phyloP scores from a whole-genome alignment of 2,888 invertebrate genomes.

The Drosophila ustulata region DNA sequence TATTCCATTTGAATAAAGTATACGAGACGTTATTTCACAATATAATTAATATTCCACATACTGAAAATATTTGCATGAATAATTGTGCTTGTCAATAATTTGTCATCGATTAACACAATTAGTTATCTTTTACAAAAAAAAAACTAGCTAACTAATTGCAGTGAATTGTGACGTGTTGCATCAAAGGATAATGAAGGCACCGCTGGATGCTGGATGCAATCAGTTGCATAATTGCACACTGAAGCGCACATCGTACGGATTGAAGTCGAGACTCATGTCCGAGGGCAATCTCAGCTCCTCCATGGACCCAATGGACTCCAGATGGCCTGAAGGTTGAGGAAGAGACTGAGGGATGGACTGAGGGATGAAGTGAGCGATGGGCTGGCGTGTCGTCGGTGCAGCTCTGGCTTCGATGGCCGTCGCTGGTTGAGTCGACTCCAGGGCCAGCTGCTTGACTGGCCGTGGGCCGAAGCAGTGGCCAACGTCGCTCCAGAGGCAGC shows the following conservation, averaged over 20 bases:
- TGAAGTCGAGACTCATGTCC: conserved; percentile 56
- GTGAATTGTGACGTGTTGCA: too few relatives aligned
- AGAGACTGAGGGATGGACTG: too few relatives aligned
- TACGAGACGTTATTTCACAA: too few relatives aligned
- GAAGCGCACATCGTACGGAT: conserved; percentile 62
- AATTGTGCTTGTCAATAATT: too few relatives aligned
- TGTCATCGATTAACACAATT: too few relatives aligned
- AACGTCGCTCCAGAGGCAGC: conserved; percentile 39
- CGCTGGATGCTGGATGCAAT: background rate
- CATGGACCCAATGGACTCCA: conserved; percentile 6
- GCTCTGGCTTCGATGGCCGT: too few relatives aligned
- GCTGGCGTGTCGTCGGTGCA: conserved; percentile 29
- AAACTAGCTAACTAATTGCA: too few relatives aligned
- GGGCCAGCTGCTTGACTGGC: conserved; percentile 15
- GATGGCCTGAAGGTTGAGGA: background rate
- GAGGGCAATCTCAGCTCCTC: conserved; percentile 28
- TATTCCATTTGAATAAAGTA: too few relatives aligned
- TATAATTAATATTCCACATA: too few relatives aligned
- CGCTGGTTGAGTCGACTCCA: conserved; percentile 4
- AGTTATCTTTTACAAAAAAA: too few relatives aligned
- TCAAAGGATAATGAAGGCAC: background rate
- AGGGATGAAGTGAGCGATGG: conserved; percentile 1
- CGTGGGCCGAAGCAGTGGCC: conserved; percentile 25
- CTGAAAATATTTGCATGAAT: too few relatives aligned
- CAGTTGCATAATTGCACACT: conserved; percentile 12